Evolutionary conservation across 1,140 invertebrate genomes (phyloP).

Genomic region (Hyles vespertilio): DNA sequence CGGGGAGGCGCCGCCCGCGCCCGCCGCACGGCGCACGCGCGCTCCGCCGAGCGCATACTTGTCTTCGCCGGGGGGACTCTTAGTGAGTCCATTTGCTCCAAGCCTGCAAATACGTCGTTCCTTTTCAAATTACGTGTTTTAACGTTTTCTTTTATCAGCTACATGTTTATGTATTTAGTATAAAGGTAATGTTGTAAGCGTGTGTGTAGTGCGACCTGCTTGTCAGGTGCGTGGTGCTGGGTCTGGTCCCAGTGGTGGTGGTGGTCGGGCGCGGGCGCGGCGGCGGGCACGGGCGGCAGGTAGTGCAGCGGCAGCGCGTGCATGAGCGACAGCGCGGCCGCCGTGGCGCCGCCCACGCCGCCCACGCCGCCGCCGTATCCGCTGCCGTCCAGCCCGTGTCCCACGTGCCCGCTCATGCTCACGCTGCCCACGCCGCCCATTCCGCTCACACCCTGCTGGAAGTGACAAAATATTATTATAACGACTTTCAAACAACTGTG

Average conservation of each 20-base stretch:
- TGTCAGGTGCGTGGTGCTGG: constrained; percentile 45
- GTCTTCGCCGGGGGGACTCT: constrained; percentile 17
- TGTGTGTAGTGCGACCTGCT: constrained; percentile 35
- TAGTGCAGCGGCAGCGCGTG: constrained; percentile 63
- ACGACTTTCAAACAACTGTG: not conserved
- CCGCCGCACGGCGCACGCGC: constrained; percentile 19
- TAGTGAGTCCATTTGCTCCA: constrained; percentile 73
- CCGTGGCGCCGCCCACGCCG: constrained; percentile 29
- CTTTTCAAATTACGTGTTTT: constrained; percentile 1
- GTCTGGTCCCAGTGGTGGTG: constrained; percentile 44
- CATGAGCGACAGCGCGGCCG: constrained; percentile 61
- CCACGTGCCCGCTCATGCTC: constrained; percentile 22
- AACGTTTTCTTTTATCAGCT: too few relatives aligned
- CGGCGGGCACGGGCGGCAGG: constrained; percentile 40
- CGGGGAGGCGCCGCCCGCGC: too few relatives aligned
- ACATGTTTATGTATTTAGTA: not conserved
- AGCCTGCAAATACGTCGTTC: constrained; percentile 28
- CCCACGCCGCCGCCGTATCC: constrained; percentile 10
- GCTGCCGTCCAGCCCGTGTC: constrained; percentile 14
- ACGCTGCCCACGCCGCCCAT: constrained; percentile 29
- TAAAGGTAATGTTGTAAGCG: constrained; percentile 7
- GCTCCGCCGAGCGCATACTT: constrained; percentile 11
- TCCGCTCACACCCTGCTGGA: constrained; percentile 30
- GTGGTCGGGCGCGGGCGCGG: constrained; percentile 25
- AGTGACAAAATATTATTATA: not conserved